Base-by-base conservation (phyloP, 2,113 vertebrate species). In the Deroptyus accipitrinus region DNA sequence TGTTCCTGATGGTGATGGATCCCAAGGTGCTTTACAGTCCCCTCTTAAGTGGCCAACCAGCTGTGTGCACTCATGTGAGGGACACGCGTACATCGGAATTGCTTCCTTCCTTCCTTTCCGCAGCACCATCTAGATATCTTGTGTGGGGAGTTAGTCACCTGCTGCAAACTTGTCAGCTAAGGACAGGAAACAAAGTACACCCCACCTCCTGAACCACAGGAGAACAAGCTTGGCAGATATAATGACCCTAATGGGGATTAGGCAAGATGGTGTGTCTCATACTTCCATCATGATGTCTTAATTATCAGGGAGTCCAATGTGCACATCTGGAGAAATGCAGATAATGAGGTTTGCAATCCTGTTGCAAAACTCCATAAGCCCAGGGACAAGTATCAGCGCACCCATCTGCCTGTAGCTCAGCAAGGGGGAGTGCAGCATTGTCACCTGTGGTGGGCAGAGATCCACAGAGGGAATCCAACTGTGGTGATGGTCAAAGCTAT, bases 171-270 rank as follows among this genome's bases (percentile, higher is more conserved):
- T 90, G 57, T 73, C 86, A 86, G 59, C 46, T 85, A 22, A 95
- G 78, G 70, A 89, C 92, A 94, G 96, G 96, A 97, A 95, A 54
- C 63, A 76, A 79, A 62, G 63, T 69, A 61, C 30, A 83, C 94
- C 92, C 92, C 96, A 91, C 94, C 96, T 91, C 49, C 70, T 62
- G 62, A 91, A 85, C 91, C 81, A 66, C 63, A 37, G 68, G 83
- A 94, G 92, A 95, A 59, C 91, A 91, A 96, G 95, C 91, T 59
- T 85, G 89, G 83, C 91, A 92, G 86, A 95, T 93, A 86, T 93
- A 97, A 95, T 96, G 91, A 95, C 81, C 16, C 7, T 96, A 92
- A 95, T 94, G 54, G 66, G 41, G n/a, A 91, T 96, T 94, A 86
- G 95, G 96, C 86, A 96, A 96, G 86, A 37, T 70, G 66, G 46